A percentile compares a stretch with the other conserved stretches of the same genome.
phyloP scores from a whole-genome alignment of 2,113 vertebrate genomes.

The Carlito syrichta region DNA sequence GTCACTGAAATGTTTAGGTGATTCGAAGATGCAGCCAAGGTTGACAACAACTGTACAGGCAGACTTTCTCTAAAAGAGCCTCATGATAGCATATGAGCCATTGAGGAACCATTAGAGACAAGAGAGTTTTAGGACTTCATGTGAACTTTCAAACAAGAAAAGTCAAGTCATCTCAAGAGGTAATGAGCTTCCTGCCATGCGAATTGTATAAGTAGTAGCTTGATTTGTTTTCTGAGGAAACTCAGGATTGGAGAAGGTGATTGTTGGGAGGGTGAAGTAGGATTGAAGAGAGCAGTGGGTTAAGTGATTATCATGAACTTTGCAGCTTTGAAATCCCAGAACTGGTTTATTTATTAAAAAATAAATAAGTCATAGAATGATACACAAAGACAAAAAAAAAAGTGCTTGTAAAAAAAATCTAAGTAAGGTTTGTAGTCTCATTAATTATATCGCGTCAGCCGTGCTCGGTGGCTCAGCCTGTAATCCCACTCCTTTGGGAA shows the following conservation, averaged over 20 bases:
- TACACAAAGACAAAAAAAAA: neutral
- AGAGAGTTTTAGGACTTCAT: neutral
- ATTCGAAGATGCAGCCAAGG: neutral
- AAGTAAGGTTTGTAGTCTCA: neutral
- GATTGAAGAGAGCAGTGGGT: rapidly evolving
- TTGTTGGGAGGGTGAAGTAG: neutral
- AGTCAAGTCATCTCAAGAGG: neutral
- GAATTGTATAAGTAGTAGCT: neutral
- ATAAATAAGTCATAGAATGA: neutral
- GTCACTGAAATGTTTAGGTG: neutral
- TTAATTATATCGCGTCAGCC: rapidly evolving
- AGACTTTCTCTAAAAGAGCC: too few species aligned
- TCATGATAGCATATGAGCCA: neutral
- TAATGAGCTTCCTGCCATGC: neutral
- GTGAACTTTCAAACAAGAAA: neutral
- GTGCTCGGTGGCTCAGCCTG: too few species aligned
- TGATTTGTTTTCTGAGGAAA: neutral
- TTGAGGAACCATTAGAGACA: neutral
- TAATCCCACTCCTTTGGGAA: too few species aligned
- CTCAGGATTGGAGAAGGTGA: neutral
- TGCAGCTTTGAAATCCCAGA: neutral
- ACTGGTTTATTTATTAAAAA: neutral
- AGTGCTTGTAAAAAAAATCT: neutral
- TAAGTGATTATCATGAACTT: neutral
- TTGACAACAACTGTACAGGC: neutral